A percentile compares a stretch with the other conserved stretches of the same genome.
Evolutionary conservation across 92 coral and sea anemone genomes (phyloP).

Genomic region (Porites rus): DNA sequence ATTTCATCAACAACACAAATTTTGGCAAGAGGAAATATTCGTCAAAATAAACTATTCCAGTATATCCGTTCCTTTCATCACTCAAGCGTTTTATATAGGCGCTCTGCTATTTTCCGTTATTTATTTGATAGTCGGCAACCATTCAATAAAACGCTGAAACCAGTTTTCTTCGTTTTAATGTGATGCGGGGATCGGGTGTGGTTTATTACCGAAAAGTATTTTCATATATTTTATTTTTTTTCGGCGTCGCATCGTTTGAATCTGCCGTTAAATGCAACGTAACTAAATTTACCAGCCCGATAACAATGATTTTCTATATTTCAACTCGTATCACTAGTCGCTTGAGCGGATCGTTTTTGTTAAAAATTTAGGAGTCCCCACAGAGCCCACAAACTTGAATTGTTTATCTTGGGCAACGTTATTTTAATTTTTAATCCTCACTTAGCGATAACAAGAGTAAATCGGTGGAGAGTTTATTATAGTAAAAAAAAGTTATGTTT

Average conservation of each 20-base stretch:
- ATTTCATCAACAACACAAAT: conserved; percentile 18
- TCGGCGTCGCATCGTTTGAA: conserved; percentile 2
- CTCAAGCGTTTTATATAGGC: background rate
- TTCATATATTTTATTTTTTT: background rate
- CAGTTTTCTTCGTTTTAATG: conserved; percentile 12
- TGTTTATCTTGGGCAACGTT: conserved; percentile 55
- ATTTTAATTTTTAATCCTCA: conserved; percentile 52
- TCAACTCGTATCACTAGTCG: background rate
- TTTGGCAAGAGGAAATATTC: conserved; percentile 6
- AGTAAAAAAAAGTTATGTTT: conserved; percentile 10
- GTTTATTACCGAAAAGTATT: conserved; percentile 13
- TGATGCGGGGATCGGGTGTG: conserved; percentile 37
- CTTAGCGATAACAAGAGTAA: conserved; percentile 44
- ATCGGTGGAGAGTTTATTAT: conserved; percentile 20
- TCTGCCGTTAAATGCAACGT: background rate
- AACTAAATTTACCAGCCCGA: conserved; percentile 46
- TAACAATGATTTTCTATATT: conserved; percentile 10
- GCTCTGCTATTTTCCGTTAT: conserved; percentile 7
- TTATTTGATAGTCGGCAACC: conserved; percentile 10
- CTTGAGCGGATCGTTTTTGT: conserved; percentile 46
- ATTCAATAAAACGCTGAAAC: conserved; percentile 34
- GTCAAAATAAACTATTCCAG: conserved; percentile 28
- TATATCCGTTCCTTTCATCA: conserved; percentile 26
- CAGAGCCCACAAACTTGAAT: conserved; percentile 54
- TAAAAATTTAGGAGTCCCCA: conserved; percentile 51